These are phyloP conservation scores for Smutsia gigantea DNA, from an alignment of 2,797 vertebrate genomes.

Conservation along the genomic window DNA sequence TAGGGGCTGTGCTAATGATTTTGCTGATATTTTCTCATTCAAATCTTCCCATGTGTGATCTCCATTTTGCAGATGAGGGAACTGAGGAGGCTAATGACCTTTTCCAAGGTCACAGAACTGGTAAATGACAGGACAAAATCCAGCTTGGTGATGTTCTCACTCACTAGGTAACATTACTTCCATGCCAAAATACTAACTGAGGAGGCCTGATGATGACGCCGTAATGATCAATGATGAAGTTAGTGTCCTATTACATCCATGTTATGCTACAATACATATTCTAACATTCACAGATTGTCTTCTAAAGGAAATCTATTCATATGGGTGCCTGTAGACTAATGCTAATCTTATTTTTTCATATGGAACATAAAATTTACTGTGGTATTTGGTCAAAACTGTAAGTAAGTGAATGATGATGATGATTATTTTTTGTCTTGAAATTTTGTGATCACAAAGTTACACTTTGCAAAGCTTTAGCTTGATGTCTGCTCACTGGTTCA, in stretches of 20 bases:
- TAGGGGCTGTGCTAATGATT: not conserved
- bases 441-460: not conserved
- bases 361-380: not conserved
- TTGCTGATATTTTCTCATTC: not conserved
- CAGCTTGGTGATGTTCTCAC: not conserved
- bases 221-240: not conserved
- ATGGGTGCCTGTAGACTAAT: not conserved
- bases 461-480: not conserved
- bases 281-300: not conserved
- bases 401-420: not conserved
- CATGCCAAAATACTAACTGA: not conserved
- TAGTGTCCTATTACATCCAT: not conserved
- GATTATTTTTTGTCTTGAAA: not conserved
- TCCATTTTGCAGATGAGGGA: not conserved
- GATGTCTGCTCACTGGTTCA: slow-evolving; percentile 45
- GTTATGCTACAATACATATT: not conserved
- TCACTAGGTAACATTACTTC: not conserved
- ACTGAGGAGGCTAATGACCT: not conserved
- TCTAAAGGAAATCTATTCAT: not conserved
- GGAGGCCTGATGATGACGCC: not conserved
- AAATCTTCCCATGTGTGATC: not conserved
- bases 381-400: not conserved
- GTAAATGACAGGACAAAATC: not conserved
- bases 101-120: not conserved
- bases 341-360: not conserved